Base-by-base conservation (phyloP, 2,797 vertebrate genomes). In the Triplophysa bombifrons region DNA sequence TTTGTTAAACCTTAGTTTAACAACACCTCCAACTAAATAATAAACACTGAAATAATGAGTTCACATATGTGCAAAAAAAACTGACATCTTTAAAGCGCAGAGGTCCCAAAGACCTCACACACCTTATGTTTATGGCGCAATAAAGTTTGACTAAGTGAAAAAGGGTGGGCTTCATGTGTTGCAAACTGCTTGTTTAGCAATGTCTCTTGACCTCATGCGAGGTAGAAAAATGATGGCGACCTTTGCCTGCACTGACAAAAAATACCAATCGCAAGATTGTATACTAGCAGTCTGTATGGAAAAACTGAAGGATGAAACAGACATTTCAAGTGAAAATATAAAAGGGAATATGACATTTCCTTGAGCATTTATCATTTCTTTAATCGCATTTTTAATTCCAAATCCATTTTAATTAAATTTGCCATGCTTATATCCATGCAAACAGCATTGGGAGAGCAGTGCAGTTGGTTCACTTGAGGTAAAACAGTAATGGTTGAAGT, bases 381-480 rank as follows among this genome's bases (percentile, higher is more conserved):
- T 30, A 1, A 30, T 30, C 3, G 25, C 50, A 53, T 76, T 55
- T n/a, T 51, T 48, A 71, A 78, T 71, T 71, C 30, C 46, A 19
- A 64, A 53, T 61, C 1, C 3, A 64, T 25, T 19, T 71, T 4
- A 64, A 64, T 64, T 65, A 2, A 65, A 30, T 51, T 66, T 11
- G 1, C 53, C 17, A 34, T 7, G 19, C 34, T 12, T 55, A 34
- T 50, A 77, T 22, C 41, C 19, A 19, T 60, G 48, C 6, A 16
- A 25, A 66, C 50, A 22, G 53, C 63, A 51, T 51, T 30, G 7
- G 48, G 58, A 71, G 63, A 61, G 20, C 41, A 16, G 48, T 5
- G 12, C 44, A 22, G 67, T 27, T 68, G 46, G 80, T 71, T 84
- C 75, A 78, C 61, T 66, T 50, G 56, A 79, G 76, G 83, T 74